Base-by-base conservation (phyloP, 2,888 invertebrate species). In the Tineola bisselliella region DNA sequence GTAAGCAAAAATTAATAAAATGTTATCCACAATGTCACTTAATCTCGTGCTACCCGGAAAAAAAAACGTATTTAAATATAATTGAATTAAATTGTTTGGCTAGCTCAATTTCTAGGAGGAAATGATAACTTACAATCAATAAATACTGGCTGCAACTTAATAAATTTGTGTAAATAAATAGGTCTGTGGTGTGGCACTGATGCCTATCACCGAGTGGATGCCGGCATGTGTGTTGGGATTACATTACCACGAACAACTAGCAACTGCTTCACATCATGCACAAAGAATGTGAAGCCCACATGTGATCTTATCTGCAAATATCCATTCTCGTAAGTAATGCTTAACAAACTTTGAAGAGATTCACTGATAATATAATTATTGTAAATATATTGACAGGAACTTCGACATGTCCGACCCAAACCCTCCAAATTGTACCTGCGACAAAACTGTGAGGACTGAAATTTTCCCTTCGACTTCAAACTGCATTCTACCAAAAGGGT, bases 151-250 rank as follows among this genome's bases (percentile, higher is more conserved):
- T 11, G 43, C 43, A 12, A 11, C 10, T 10, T 38, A 38, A 10
- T 12, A 10, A 44, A n/a, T 44, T 5, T 44, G 25, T 25, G 25
- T 25, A 25, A 25, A 25, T 25, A 4, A 2, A 25, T n/a, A 86
- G 86, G 82, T 60, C 73, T 84, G 31, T 84, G 86, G 84, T 87
- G 86, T 48, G 84, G 84, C 0, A 76, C 83, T 0, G 79, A 79
- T 38, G 12, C 13, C n/a, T 76, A 81, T 0, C 81, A 81, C 65
- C 78, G 84, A 15, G 78, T 84, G 56, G 84, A 86, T 52, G 77
- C 81, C 0, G 84, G 84, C 17, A 75, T 80, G 1, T 87, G 86
- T 65, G 79, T 83, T 0, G 84, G 84, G 0, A 78, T 78, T 63
- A 71, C 76, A n/a, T 76, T 84, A 43, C 86, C 84, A 1, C 80